These are phyloP conservation scores for Pseudomugil gertrudae DNA, from an alignment of 2,797 vertebrate species.

Conservation along the genomic window DNA sequence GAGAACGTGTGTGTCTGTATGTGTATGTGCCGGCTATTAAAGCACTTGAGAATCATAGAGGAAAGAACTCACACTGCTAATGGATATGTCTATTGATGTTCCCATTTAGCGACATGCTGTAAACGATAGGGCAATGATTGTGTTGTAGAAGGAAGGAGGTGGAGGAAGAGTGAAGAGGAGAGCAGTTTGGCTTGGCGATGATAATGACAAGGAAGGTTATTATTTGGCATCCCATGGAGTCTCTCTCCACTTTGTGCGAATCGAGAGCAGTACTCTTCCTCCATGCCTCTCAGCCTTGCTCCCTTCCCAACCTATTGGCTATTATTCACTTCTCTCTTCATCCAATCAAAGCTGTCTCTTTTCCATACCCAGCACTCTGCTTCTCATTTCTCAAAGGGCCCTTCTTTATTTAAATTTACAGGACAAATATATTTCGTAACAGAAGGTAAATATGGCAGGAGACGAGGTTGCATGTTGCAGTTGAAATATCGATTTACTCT, in stretches of 20 bases:
- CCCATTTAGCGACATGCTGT: conserved; percentile 72
- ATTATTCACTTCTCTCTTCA: conserved; percentile 62
- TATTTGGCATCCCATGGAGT: conserved; percentile 71
- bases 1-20: conserved; percentile 12
- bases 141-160: conserved; percentile 63
- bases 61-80: conserved; percentile 66
- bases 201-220: conserved; percentile 76
- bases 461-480: conserved; percentile 36
- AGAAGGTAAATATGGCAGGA: conserved; percentile 3
- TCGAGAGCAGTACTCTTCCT: conserved; percentile 31
- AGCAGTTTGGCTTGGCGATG: conserved; percentile 60
- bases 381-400: conserved; percentile 10
- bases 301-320: conserved; percentile 50
- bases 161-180: conserved; percentile 53
- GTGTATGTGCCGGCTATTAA: conserved; percentile 56
- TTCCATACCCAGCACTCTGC: conserved; percentile 22
- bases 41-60: conserved; percentile 71
- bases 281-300: conserved; percentile 35
- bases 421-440: conserved; percentile 5
- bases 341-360: conserved; percentile 28
- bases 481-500: conserved; percentile 70
- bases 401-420: conserved; percentile 6
- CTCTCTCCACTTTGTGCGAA: conserved; percentile 46
- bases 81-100: conserved; percentile 78
- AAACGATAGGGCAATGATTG: conserved; percentile 77